Percentiles rank a stretch among this genome's conserved stretches.
phyloP scores from a whole-genome alignment of 2,797 vertebrate species.

The Malacoctenus gilli region DNA sequence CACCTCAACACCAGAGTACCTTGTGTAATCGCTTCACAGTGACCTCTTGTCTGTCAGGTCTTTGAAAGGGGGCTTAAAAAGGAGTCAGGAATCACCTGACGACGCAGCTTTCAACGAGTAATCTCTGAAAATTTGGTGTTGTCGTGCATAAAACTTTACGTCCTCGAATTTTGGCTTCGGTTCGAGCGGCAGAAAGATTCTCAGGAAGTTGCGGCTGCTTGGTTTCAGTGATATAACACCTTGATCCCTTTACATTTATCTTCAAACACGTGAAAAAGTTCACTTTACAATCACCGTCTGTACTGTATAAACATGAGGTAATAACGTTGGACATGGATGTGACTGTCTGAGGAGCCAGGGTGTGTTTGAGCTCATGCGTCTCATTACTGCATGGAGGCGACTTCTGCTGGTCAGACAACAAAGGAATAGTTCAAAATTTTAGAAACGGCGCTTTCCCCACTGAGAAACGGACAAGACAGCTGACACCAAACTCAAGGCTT shows the following conservation, averaged over 20 bases:
- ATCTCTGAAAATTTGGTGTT: constrained; percentile 9
- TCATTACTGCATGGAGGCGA: not conserved
- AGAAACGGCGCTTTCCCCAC: not conserved
- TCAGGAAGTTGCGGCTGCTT: constrained; percentile 11
- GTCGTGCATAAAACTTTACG: constrained; percentile 15
- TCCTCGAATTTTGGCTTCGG: constrained; percentile 20
- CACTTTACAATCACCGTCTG: constrained; percentile 63
- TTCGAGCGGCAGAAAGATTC: constrained; percentile 9
- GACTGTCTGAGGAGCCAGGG: constrained; percentile 57
- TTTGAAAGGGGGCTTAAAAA: constrained; percentile 13
- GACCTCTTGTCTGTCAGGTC: constrained; percentile 17
- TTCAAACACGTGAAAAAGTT: constrained; percentile 43
- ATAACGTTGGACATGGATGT: constrained; percentile 60
- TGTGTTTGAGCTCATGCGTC: constrained; percentile 49
- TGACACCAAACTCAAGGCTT: not conserved
- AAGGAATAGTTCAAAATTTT: constrained; percentile 16
- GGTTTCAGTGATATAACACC: constrained; percentile 31
- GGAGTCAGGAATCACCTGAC: constrained; percentile 2
- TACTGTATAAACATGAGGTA: constrained; percentile 76
- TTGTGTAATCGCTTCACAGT: constrained; percentile 37
- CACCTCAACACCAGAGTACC: constrained; percentile 36
- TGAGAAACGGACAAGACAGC: not conserved
- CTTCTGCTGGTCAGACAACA: not conserved
- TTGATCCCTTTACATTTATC: constrained; percentile 72
- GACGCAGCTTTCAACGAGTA: not conserved